A percentile compares a stretch with the other conserved stretches of the same genome.
These are phyloP conservation scores for Notocelia uddmanniana DNA, from an alignment of 2,888 invertebrate species.

Conservation along the genomic window DNA sequence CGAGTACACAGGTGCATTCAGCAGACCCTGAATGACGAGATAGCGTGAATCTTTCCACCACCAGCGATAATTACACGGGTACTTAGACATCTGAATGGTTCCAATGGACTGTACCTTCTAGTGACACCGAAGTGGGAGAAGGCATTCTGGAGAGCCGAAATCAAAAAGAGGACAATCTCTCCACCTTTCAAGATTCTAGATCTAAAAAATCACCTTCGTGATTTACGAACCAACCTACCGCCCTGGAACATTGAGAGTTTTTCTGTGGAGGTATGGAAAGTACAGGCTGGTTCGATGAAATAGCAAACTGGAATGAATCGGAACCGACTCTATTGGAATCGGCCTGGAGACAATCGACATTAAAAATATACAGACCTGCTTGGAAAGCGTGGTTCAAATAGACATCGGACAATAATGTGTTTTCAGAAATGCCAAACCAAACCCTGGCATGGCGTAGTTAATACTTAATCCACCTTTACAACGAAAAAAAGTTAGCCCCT, in stretches of 20 bases:
- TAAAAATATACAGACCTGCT: too few species aligned
- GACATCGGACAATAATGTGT: too few species aligned
- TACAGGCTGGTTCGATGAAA: slow-evolving; percentile 6
- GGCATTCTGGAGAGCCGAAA: too few species aligned
- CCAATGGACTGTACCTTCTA: slow-evolving; percentile 47
- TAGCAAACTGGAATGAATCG: neutral
- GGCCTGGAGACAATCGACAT: neutral
- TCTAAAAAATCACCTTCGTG: too few species aligned
- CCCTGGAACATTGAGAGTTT: neutral
- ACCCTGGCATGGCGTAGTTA: neutral
- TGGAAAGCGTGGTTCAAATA: too few species aligned
- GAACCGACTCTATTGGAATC: neutral
- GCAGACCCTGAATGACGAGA: slow-evolving; percentile 48
- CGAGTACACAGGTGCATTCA: slow-evolving; percentile 49
- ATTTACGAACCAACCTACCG: too few species aligned
- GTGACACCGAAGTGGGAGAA: slow-evolving; percentile 49
- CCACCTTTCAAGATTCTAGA: too few species aligned
- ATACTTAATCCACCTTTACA: too few species aligned
- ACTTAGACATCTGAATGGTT: slow-evolving; percentile 47
- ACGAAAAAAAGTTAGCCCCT: too few species aligned
- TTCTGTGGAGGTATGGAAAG: slow-evolving; percentile 9
- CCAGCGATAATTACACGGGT: slow-evolving; percentile 49
- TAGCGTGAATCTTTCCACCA: slow-evolving; percentile 52
- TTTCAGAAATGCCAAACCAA: neutral
- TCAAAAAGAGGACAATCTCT: too few species aligned